These are phyloP conservation scores for Shinisaurus crocodilurus DNA, from an alignment of 2,113 vertebrate genomes.

Conservation along the genomic window DNA sequence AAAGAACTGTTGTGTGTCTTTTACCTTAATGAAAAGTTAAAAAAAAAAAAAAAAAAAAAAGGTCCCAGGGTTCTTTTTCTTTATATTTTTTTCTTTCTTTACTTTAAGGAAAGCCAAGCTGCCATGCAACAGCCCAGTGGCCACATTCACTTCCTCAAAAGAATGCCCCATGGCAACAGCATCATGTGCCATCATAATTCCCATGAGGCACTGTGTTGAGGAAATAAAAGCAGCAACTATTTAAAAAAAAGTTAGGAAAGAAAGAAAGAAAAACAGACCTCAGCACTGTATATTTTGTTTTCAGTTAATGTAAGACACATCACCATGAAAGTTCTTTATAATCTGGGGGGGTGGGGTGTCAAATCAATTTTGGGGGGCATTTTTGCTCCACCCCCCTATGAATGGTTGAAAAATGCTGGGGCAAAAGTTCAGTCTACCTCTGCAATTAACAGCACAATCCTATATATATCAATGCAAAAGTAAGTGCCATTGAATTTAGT, in stretches of 20 bases:
- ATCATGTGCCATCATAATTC: too few species aligned
- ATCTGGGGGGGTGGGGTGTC: background rate
- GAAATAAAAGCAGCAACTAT: too few species aligned
- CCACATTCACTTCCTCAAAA: too few species aligned
- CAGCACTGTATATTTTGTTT: too few species aligned
- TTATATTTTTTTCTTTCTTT: background rate
- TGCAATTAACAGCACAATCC: background rate
- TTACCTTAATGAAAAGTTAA: background rate
- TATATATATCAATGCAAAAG: background rate
- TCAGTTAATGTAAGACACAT: too few species aligned
- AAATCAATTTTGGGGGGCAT: background rate
- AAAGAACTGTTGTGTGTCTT: too few species aligned
- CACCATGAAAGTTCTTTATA: too few species aligned
- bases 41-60: background rate
- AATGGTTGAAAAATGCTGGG: background rate
- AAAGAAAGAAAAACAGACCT: background rate
- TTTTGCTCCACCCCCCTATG: background rate
- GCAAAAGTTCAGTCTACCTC: background rate
- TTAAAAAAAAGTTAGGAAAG: too few species aligned
- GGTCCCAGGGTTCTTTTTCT: background rate
- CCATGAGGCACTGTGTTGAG: too few species aligned
- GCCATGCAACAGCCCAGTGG: too few species aligned
- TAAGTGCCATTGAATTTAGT: background rate
- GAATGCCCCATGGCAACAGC: too few species aligned
- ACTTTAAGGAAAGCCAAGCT: too few species aligned